phyloP scores from a whole-genome alignment of 2,797 vertebrate genomes.

The Borostomias antarcticus region DNA sequence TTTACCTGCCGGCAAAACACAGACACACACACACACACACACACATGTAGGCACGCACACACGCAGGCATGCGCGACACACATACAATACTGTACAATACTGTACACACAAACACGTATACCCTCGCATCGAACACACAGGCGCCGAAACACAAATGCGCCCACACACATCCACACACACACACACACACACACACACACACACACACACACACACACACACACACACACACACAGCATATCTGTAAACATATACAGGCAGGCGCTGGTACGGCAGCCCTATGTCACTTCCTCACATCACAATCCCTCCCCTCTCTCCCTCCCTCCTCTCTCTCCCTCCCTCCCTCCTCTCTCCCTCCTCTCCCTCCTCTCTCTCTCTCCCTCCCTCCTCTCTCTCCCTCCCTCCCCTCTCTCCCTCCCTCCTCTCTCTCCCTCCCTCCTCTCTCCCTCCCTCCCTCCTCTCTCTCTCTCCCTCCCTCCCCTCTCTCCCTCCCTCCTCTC shows the following conservation, averaged over 20 bases:
- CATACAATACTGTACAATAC: neutral
- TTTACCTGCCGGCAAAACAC: neutral
- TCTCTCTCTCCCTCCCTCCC: too few relatives aligned
- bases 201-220: conserved; percentile 57
- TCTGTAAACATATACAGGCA: conserved; percentile 13
- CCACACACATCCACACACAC: conserved; percentile 61
- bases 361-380: too few relatives aligned
- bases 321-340: too few relatives aligned
- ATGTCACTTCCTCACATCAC: conserved; percentile 62
- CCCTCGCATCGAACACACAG: conserved; percentile 41
- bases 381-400: too few relatives aligned
- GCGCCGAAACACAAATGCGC: conserved; percentile 9
- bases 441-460: too few relatives aligned
- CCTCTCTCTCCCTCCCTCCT: too few relatives aligned
- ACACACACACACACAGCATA: conserved; percentile 57
- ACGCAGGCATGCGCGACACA: neutral
- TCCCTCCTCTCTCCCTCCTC: too few relatives aligned
- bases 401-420: too few relatives aligned
- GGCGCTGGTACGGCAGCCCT: conserved; percentile 55
- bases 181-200: conserved; percentile 38
- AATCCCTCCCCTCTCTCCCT: too few relatives aligned
- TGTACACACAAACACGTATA: conserved; percentile 25
- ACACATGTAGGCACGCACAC: neutral
- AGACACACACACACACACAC: conserved; percentile 9
- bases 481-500: too few relatives aligned